Evolutionary conservation across 2,888 invertebrate genomes (phyloP), one percentile per base, ranked within the genome.

Genomic region (Lucinisca nassula): DNA sequence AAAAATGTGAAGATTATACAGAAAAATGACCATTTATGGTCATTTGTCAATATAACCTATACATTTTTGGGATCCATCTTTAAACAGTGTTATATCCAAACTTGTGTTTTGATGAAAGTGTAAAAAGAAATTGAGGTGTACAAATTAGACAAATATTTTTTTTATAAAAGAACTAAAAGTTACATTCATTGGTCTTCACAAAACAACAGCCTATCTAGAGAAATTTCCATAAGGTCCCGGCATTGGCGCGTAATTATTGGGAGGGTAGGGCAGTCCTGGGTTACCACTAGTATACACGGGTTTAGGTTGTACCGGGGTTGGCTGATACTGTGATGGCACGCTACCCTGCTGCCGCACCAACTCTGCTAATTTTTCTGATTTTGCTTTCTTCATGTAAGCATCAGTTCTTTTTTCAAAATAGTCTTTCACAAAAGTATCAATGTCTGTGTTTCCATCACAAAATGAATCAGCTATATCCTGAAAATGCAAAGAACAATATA

Each of bases 351-450:
- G 89, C 61, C 95, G 93, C 4, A 97, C 91, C 8, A 97, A 89
- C 86, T 97, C 97, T 74, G 97, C 97, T 98, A 99, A 98, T 97
- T 99, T 99, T 91, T 99, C 99, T 0, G 98, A 98, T 97, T 99
- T 99, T 17, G 99, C 98, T 95, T 98, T 98, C 76, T 99, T 97
- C 89, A 98, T 95, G 95, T 98, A 98, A 97, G 98, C 98, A 51
- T 97, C 95, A 93, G 98, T 97, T 72, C 99, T 97, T 87, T 97
- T 97, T 0, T 97, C 97, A 83, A 98, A 97, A 96, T 99, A 99
- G 84, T 98, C 97, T 86, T 98, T 98, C 4, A 99, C 96, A 95
- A 99, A 99, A 86, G 97, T 97, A 30, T 99, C 99, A 0, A 97
- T 96, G 76, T 97, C 97, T 10, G 98, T 97, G 79, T 98, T 95